Evolutionary conservation across 2,797 vertebrate genomes (phyloP).

Genomic region (Serranus cabrilla): DNA sequence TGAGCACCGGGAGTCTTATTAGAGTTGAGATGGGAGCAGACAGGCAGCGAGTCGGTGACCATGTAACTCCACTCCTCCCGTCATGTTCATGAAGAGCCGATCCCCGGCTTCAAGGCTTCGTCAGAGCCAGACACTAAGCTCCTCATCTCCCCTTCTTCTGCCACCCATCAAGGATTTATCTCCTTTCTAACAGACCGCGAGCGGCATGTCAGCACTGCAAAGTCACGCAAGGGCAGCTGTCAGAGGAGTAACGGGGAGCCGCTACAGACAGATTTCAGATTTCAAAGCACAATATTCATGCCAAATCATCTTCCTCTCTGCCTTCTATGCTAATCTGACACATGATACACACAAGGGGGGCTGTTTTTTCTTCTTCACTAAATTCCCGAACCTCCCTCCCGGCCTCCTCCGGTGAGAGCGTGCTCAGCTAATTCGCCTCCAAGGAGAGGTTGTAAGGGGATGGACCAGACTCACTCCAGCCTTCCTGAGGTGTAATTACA

Average conservation of each 20-base stretch:
- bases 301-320: constrained; percentile 65
- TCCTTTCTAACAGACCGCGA: constrained; percentile 70
- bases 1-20: constrained; percentile 24
- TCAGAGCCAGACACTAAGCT: constrained; percentile 71
- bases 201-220: constrained; percentile 59
- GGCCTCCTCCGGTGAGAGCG: constrained; percentile 6
- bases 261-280: constrained; percentile 58
- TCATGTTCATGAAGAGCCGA: constrained; percentile 63
- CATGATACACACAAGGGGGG: constrained; percentile 54
- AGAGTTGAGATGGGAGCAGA: constrained; percentile 47
- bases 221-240: constrained; percentile 76
- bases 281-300: constrained; percentile 71
- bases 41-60: constrained; percentile 29
- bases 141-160: constrained; percentile 62
- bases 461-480: constrained; percentile 59
- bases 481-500: constrained; percentile 66
- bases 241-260: constrained; percentile 56
- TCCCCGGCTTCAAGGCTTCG: constrained; percentile 53
- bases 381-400: constrained; percentile 21
- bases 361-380: constrained; percentile 15
- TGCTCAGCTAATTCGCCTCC: constrained; percentile 51
- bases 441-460: constrained; percentile 47
- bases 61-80: constrained; percentile 59
- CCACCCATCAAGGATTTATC: constrained; percentile 72
- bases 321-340: constrained; percentile 74